Conservation (phyloP, 1,140 invertebrate genomes). For the Monochamus saltuarius region DNA sequence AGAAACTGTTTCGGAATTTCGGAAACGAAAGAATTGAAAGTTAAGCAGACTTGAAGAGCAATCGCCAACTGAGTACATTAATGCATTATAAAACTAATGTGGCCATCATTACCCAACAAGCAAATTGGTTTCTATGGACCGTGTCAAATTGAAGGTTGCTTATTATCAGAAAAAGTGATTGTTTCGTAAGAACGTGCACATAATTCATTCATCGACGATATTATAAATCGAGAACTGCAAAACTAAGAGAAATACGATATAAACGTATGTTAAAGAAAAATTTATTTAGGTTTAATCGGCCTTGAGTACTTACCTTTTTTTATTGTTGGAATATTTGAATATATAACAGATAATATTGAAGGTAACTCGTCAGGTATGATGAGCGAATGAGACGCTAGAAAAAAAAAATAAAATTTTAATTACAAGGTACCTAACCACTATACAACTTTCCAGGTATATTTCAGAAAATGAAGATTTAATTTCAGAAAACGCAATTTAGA, state of each 20-base stretch:
- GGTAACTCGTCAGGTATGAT: slow-evolving; percentile 77
- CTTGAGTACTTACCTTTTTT: slow-evolving; percentile 68
- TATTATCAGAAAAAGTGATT: too few species aligned
- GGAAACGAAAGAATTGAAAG: not conserved
- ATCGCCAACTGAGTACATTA: too few species aligned
- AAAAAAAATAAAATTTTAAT: not conserved
- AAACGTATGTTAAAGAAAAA: slow-evolving; percentile 3
- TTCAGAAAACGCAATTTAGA: too few species aligned
- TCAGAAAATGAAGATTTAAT: too few species aligned
- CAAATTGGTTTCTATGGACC: not conserved
- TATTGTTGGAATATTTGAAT: slow-evolving; percentile 79
- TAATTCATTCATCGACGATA: too few species aligned
- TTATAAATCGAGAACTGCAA: not conserved
- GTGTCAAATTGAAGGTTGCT: not conserved
- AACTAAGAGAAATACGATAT: too few species aligned
- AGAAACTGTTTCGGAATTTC: not conserved
- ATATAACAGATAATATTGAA: slow-evolving; percentile 72
- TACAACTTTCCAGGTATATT: too few species aligned
- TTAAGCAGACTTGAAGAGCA: not conserved
- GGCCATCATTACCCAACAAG: slow-evolving; percentile 1
- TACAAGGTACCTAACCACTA: too few species aligned
- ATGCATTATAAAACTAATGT: too few species aligned
- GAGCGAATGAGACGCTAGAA: slow-evolving; percentile 41
- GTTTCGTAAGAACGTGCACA: too few species aligned
- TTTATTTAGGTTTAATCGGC: slow-evolving; percentile 4